Evolutionary conservation across 2,888 invertebrate genomes (phyloP).

Genomic region (Sicus ferrugineus): DNA sequence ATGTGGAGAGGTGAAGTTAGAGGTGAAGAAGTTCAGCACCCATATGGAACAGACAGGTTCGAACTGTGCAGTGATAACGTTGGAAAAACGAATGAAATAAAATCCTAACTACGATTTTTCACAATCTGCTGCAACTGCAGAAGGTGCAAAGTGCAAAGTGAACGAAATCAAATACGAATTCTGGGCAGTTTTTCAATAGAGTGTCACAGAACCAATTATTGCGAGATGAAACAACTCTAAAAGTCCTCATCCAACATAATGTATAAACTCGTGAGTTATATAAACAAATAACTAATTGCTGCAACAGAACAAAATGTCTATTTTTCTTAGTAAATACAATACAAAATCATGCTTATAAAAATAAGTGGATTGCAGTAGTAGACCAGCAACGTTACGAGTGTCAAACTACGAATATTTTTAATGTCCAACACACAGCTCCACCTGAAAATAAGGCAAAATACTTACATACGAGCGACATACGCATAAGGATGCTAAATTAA

Average conservation of each 20-base stretch:
- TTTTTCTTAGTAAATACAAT: too few relatives aligned
- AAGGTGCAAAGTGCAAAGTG: background rate
- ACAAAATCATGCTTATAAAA: too few relatives aligned
- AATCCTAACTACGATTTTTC: slow-evolving; percentile 14
- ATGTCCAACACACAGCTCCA: slow-evolving; percentile 47
- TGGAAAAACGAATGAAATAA: slow-evolving; percentile 26
- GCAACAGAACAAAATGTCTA: too few relatives aligned
- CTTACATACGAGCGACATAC: slow-evolving; percentile 8
- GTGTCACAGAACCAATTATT: background rate
- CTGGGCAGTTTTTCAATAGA: background rate
- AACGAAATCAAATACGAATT: background rate
- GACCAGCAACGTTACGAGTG: too few relatives aligned
- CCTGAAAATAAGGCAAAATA: slow-evolving; percentile 40
- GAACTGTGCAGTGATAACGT: slow-evolving; percentile 8
- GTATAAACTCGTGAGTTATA: background rate
- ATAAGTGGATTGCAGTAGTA: too few relatives aligned
- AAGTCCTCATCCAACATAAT: background rate
- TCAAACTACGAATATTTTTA: too few relatives aligned
- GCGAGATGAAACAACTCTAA: background rate
- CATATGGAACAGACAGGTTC: background rate
- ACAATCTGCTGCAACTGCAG: background rate
- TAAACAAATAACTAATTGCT: background rate
- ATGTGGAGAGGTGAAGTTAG: slow-evolving; percentile 16
- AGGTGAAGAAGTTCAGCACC: slow-evolving; percentile 8
- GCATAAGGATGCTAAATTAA: background rate